These are phyloP conservation scores for Macropis europaea DNA, from an alignment of 2,888 invertebrate genomes.

Conservation along the genomic window DNA sequence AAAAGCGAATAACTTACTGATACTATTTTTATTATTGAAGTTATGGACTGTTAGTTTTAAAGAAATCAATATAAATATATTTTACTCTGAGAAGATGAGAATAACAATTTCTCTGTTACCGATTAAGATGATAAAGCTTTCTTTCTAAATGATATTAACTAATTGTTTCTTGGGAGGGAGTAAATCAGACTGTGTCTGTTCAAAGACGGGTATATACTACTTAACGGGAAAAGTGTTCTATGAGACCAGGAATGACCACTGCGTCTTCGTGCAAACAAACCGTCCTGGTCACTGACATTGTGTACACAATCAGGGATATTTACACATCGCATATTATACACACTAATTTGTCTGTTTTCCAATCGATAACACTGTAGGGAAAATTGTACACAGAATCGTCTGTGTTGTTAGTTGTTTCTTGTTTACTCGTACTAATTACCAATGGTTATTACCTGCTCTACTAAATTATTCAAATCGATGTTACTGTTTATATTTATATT, in stretches of 20 bases:
- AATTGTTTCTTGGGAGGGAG: not conserved
- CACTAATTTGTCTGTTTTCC: not conserved
- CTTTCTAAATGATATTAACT: not conserved
- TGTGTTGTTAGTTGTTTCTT: no score
- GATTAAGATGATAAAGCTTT: not conserved
- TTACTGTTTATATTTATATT: no score
- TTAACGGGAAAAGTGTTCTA: conserved; percentile 15
- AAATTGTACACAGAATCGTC: not conserved
- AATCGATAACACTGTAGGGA: not conserved
- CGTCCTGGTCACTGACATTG: conserved; percentile 4
- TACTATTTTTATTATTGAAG: no score
- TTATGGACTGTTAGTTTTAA: no score
- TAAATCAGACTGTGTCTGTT: not conserved
- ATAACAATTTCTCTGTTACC: not conserved
- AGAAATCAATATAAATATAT: not conserved
- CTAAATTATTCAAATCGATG: no score
- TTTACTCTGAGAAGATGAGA: not conserved
- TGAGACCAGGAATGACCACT: not conserved
- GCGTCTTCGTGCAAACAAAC: not conserved
- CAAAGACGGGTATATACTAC: not conserved
- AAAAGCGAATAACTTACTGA: no score
- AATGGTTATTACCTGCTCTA: no score
- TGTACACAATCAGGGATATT: conserved; percentile 17
- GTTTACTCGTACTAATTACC: no score
- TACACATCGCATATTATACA: not conserved